Base-by-base conservation (phyloP, 2,113 vertebrate species). In the Elanoides forficatus region DNA sequence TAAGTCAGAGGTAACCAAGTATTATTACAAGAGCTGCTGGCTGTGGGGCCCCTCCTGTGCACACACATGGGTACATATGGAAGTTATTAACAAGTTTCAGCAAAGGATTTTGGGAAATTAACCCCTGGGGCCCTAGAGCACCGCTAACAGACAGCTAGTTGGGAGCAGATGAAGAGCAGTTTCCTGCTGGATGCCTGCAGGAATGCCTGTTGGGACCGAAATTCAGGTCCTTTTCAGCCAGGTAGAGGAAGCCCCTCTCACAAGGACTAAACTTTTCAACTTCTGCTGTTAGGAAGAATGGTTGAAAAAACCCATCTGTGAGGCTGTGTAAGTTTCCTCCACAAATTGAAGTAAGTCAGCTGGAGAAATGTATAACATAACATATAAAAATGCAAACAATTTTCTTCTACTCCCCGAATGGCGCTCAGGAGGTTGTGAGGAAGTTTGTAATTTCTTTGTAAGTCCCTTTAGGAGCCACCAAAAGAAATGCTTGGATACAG, bases 1-100 rank as follows among this genome's bases (percentile, higher is more conserved):
- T 70, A 83, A 90, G 84, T 90, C 95, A 96, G 94, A 94, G 87
- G 74, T 86, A 97, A 95, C 93, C 91, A 86, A 96, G 85, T 73
- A 70, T 86, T 95, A 95, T 95, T 95, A 73, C 55, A 80, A 94
- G 93, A 90, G 66, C 96, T 87, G 94, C 92, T 80, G 81, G 84
- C 84, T 85, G 67, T 80, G 94, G 91, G 95, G 94, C 95, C 96
- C 94, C 93, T 95, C 71, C 93, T 88, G 84, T 53, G 80, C n/a
- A n/a, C 82, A 88, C 91, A 96, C 81, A 94, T 32, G 84, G 56
- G 45, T 89, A 86, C 96, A 96, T 91, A 95, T 93, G 93, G 95
- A 97, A 96, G 67, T 85, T 82, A 97, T 96, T 97, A 97, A 47
- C 74, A 93, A 96, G 79, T 88, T 94, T 88, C 55, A 91, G 93